These are phyloP conservation scores for Ochropacha duplaris DNA, from an alignment of 2,888 invertebrate species.

Conservation along the genomic window DNA sequence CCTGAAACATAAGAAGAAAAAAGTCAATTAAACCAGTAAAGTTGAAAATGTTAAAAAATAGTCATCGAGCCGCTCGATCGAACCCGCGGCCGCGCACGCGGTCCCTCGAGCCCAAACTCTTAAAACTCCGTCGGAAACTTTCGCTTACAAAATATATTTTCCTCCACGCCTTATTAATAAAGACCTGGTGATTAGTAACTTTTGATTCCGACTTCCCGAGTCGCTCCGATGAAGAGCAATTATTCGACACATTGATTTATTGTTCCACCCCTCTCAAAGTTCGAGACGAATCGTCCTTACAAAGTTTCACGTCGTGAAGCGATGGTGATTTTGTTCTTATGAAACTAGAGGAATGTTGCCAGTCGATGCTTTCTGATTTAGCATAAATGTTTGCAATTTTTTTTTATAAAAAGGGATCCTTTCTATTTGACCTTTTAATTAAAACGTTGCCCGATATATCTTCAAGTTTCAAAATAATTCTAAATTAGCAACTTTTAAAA, in stretches of 20 bases:
- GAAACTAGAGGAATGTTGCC: conserved; percentile 49
- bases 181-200: conserved; percentile 76
- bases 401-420: too few relatives aligned
- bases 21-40: conserved; percentile 19
- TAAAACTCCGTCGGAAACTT: conserved; percentile 41
- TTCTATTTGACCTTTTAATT: too few relatives aligned
- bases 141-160: conserved; percentile 43
- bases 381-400: not conserved
- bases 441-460: too few relatives aligned
- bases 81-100: conserved; percentile 30
- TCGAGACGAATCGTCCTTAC: conserved; percentile 44
- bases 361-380: conserved; percentile 34
- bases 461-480: too few relatives aligned
- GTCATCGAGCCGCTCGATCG: conserved; percentile 24
- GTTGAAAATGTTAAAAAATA: conserved; percentile 23
- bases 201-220: conserved; percentile 65
- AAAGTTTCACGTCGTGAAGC: conserved; percentile 44
- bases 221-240: conserved; percentile 70
- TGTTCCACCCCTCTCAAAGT: conserved; percentile 56
- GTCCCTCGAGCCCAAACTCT: conserved; percentile 35
- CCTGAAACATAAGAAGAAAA: conserved; percentile 17
- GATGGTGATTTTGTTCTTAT: conserved; percentile 54
- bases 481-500: too few relatives aligned
- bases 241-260: conserved; percentile 82
- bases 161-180: conserved; percentile 66